Percentiles rank a stretch among this genome's conserved stretches.
Evolutionary conservation across 2,797 vertebrate species (phyloP).

Genomic region (Mus minutoides): DNA sequence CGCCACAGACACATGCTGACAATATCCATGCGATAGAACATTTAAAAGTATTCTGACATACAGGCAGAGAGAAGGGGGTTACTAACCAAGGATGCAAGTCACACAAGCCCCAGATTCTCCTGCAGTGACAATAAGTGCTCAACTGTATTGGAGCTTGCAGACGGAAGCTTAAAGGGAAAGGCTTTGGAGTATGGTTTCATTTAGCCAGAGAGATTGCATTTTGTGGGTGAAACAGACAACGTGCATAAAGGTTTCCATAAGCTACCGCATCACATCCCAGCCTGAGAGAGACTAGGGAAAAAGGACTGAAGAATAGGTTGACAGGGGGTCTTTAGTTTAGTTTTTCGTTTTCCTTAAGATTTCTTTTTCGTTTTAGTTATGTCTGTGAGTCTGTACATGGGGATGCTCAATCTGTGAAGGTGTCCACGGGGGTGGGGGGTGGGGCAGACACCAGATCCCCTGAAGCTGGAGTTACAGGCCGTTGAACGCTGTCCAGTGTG

Average conservation of each 20-base stretch:
- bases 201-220: not conserved
- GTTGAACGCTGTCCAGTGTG: not conserved
- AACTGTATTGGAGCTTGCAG: not conserved
- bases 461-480: not conserved
- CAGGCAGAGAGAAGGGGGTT: not conserved
- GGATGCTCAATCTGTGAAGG: not conserved
- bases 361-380: not conserved
- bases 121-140: not conserved
- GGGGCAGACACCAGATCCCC: not conserved
- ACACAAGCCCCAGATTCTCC: not conserved
- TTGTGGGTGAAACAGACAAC: conserved; percentile 8
- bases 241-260: conserved; percentile 40
- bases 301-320: not conserved
- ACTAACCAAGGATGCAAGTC: not conserved
- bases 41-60: not conserved
- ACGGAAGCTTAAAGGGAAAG: not conserved
- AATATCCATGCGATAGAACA: not conserved
- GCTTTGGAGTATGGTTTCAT: not conserved
- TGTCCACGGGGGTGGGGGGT: too few species aligned
- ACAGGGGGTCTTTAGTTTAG: not conserved
- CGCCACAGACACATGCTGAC: not conserved
- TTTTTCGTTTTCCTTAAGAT: not conserved
- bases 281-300: not conserved
- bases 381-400: not conserved
- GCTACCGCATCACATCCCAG: not conserved